Evolutionary conservation across 2,888 invertebrate genomes (phyloP), one percentile per base, ranked within the genome.

Genomic region (Tetrapedia diversipes): DNA sequence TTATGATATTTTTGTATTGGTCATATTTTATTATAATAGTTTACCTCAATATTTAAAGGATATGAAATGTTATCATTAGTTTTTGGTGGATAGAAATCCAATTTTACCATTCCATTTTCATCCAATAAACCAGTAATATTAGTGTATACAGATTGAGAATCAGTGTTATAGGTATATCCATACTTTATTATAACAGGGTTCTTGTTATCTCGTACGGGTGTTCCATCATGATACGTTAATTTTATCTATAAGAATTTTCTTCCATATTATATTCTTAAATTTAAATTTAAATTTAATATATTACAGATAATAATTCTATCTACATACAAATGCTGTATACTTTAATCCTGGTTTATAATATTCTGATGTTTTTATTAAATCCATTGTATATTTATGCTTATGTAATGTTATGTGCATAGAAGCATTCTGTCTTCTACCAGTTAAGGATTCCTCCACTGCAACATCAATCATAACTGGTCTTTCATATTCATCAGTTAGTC

Each of bases 291-390:
- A 39, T 7, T 16, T 47, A n/a, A 45, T 34, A 8, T 16, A 22
- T 14, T 1, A 7, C 4, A 11, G 19, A 27, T n/a, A 32, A n/a
- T n/a, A 49, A 60, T 29, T 22, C 11, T 19, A n/a, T 60, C 65
- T 79, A 92, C 94, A 93, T 92, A 96, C 96, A 92, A 95, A 96
- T 27, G 97, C 95, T 37, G 95, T 95, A 85, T 96, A 97, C 80
- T 96, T 96, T 60, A 98, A 93, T 27, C 96, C 96, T 0, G 98
- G 98, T 91, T 98, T 97, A 92, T 98, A 99, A 81, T 96, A 95
- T 84, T 96, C 96, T 0, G 98, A 96, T 27, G 96, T 95, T 85
- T 96, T 95, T 24, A 97, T 94, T 63, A 97, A 93, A 73, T 95
- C 94, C 92, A 97, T 93, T 83, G 95, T 94, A 86, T 96, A 96